Evolutionary conservation across 2,888 invertebrate species (phyloP).

Genomic region (Mamestra brassicae): DNA sequence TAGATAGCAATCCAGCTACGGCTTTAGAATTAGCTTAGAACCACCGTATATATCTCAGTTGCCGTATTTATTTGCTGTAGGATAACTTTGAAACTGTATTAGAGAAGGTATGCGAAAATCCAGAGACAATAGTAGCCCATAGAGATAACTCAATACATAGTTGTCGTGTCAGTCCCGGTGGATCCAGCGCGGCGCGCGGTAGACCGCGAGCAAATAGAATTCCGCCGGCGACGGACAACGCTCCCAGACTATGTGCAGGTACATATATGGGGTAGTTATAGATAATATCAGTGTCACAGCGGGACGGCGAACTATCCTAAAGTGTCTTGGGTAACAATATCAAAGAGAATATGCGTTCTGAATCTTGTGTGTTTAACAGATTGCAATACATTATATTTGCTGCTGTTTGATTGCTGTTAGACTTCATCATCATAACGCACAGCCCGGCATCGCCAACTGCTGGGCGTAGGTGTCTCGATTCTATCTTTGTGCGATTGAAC

Average conservation of each 20-base stretch:
- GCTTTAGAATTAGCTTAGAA: background rate
- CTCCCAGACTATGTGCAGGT: constrained; percentile 1
- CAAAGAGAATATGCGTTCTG: too few species aligned
- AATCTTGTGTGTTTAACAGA: too few species aligned
- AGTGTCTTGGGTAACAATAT: too few species aligned
- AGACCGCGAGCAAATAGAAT: constrained; percentile 49
- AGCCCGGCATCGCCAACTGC: too few species aligned
- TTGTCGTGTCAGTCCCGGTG: constrained; percentile 40
- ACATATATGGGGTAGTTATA: too few species aligned
- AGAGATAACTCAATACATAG: constrained; percentile 42
- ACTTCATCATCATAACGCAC: too few species aligned
- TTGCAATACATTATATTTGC: too few species aligned
- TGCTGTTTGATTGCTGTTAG: too few species aligned
- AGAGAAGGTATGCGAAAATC: constrained; percentile 15
- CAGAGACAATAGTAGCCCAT: constrained; percentile 8
- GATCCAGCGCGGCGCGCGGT: constrained; percentile 14
- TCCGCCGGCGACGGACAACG: constrained; percentile 24
- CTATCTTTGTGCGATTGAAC: too few species aligned
- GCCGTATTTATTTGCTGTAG: background rate
- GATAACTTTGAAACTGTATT: background rate
- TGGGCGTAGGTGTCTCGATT: too few species aligned
- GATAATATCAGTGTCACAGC: too few species aligned
- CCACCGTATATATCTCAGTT: background rate
- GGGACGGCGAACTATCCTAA: too few species aligned
- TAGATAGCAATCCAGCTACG: background rate